These are phyloP conservation scores for Tanypteryx hageni DNA, from an alignment of 2,888 invertebrate genomes.

Conservation along the genomic window DNA sequence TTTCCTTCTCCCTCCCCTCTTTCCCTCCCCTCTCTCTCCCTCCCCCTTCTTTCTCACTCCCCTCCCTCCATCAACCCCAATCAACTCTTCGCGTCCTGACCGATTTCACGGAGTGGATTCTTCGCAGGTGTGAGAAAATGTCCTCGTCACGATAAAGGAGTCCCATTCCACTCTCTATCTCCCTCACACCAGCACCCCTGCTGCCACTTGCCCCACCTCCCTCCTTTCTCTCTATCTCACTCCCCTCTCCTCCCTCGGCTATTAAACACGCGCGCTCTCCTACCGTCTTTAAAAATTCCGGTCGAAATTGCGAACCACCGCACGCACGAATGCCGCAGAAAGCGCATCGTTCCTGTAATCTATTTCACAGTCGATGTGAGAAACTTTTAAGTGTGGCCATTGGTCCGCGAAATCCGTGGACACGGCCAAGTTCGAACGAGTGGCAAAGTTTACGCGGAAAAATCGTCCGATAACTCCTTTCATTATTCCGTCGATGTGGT, in stretches of 20 bases:
- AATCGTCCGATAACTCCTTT: not conserved
- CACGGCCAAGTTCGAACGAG: not conserved
- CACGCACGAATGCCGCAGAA: not conserved
- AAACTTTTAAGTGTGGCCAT: not conserved
- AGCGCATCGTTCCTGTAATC: not conserved
- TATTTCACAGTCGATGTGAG: slow-evolving; percentile 8
- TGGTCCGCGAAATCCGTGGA: too few species aligned
- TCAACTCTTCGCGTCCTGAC: not conserved
- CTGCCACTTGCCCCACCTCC: not conserved
- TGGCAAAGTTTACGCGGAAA: not conserved
- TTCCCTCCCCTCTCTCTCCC: too few species aligned
- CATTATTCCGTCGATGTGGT: too few species aligned
- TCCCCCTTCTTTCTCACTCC: not conserved
- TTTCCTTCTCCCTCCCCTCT: too few species aligned
- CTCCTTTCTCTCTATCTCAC: not conserved
- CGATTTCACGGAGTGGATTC: slow-evolving; percentile 5
- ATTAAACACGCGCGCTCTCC: too few species aligned
- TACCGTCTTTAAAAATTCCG: not conserved
- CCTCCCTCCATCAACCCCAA: not conserved
- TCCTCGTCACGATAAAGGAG: not conserved
- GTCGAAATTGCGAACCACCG: not conserved
- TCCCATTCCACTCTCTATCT: not conserved
- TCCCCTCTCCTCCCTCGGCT: not conserved
- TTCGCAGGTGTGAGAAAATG: slow-evolving; percentile 15
- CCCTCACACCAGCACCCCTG: not conserved